Conservation (phyloP, 2,113 vertebrate species). For the Corythaeola cristata region DNA sequence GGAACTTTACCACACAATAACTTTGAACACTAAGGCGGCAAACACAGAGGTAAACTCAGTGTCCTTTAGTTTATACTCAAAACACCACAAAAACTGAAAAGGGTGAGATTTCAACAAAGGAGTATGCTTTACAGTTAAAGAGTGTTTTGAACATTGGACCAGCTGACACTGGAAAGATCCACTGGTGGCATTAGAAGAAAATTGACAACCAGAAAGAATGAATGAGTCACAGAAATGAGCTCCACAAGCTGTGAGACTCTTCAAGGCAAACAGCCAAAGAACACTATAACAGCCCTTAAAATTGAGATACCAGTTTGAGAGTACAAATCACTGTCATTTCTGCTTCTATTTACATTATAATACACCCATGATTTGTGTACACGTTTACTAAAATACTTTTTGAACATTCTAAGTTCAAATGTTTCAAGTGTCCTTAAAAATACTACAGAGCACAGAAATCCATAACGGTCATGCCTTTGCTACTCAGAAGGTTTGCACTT, state of each 20-base stretch:
- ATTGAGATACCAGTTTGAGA: not conserved
- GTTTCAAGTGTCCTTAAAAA: not conserved
- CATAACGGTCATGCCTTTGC: not conserved
- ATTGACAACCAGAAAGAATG: not conserved
- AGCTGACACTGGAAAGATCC: not conserved
- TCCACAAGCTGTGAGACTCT: not conserved
- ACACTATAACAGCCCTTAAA: not conserved
- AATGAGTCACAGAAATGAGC: not conserved
- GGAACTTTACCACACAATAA: not conserved
- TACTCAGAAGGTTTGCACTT: not conserved
- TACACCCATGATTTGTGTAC: not conserved
- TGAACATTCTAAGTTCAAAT: not conserved
- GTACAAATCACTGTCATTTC: not conserved
- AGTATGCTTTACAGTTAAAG: not conserved
- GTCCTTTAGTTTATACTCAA: not conserved
- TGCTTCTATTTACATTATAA: not conserved
- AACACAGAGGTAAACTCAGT: not conserved
- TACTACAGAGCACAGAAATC: not conserved
- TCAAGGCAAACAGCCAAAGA: not conserved
- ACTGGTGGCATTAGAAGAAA: not conserved
- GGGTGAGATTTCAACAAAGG: not conserved
- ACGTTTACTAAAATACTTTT: not conserved
- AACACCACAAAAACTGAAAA: not conserved
- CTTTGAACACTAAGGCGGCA: not conserved
- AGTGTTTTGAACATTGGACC: not conserved